Conservation (phyloP, 2,888 invertebrate species). For the Phyto melanocephala region DNA sequence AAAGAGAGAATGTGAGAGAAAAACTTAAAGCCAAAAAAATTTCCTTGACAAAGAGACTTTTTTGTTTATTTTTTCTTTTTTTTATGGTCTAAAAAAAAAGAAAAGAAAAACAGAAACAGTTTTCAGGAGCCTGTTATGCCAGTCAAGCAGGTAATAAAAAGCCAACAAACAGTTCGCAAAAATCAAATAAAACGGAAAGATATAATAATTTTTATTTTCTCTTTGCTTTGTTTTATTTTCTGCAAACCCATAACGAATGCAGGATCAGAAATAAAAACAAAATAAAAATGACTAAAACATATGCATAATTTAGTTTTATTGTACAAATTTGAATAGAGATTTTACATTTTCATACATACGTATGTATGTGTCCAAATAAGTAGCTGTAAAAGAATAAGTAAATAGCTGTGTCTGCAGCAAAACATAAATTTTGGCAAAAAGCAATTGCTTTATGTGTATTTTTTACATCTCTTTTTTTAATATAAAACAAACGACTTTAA, state of each 20-base stretch:
- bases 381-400: too few species aligned
- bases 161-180: neutral
- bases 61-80: too few species aligned
- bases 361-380: too few species aligned
- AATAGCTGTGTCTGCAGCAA: too few species aligned
- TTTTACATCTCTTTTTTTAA: too few species aligned
- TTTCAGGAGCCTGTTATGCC: neutral
- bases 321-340: neutral
- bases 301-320: conserved; percentile 4
- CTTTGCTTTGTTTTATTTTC: neutral
- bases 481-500: too few species aligned
- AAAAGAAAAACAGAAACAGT: neutral
- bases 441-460: too few species aligned
- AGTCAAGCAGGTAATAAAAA: conserved; percentile 11
- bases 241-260: neutral
- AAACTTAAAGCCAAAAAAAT: neutral
- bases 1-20: neutral
- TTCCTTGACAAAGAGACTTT: conserved; percentile 17
- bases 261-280: neutral
- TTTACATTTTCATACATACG: too few species aligned
- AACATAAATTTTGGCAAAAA: too few species aligned
- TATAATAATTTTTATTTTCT: neutral
- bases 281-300: neutral
- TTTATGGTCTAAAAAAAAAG: too few species aligned
- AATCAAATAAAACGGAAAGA: conserved; percentile 1